Conservation (phyloP, 2,888 invertebrate genomes). For the Torymus aiolomorphi region DNA sequence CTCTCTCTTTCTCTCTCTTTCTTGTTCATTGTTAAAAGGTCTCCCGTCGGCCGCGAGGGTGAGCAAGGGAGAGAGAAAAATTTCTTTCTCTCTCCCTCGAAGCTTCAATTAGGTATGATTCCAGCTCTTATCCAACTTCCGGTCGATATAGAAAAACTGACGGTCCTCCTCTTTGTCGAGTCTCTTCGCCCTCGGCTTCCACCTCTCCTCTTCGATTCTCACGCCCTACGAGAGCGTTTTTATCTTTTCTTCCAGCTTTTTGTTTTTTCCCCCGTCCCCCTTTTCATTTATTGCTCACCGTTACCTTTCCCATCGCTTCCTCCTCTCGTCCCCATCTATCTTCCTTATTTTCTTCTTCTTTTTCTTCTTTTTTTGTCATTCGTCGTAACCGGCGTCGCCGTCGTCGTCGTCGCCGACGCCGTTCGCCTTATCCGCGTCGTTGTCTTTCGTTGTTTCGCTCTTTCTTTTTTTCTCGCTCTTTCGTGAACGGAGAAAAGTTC, state of each 20-base stretch:
- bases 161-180: not conserved
- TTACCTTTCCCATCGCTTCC: conserved; percentile 22
- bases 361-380: not conserved
- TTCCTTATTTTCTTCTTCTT: not conserved
- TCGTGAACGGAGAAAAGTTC: conserved; percentile 23
- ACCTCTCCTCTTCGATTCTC: not conserved
- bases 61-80: conserved; percentile 23
- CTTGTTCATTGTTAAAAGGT: conserved; percentile 47
- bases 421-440: not conserved
- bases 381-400: not conserved
- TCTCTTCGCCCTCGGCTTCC: not conserved
- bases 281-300: conserved; percentile 35
- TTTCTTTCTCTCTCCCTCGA: conserved; percentile 22
- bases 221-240: conserved; percentile 6
- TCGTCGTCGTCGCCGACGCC: not conserved
- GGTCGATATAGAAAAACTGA: conserved; percentile 39
- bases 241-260: conserved; percentile 35
- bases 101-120: conserved; percentile 57
- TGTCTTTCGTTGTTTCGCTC: conserved; percentile 6
- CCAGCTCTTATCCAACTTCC: conserved; percentile 53
- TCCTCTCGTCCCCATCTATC: conserved; percentile 1
- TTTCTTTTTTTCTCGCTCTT: not conserved
- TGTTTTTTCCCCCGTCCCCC: conserved; percentile 2
- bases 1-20: no score
- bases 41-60: not conserved